These are phyloP conservation scores for Caenorhabditis plicata DNA, from an alignment of 2,888 invertebrate genomes.

Conservation along the genomic window DNA sequence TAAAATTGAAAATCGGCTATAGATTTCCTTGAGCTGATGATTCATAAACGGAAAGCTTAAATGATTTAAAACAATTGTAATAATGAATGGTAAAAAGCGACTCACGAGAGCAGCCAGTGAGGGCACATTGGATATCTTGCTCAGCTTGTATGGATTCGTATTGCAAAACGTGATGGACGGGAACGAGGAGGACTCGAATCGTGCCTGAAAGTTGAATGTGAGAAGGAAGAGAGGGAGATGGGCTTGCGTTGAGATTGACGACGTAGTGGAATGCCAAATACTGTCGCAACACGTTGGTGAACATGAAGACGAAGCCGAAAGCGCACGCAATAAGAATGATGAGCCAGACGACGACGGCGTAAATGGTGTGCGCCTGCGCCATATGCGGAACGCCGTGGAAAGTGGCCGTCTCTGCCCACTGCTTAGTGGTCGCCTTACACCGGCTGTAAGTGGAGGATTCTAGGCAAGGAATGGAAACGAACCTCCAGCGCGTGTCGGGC, in stretches of 20 bases:
- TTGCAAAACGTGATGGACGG: slow-evolving; percentile 56
- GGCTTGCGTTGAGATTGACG: slow-evolving; percentile 41
- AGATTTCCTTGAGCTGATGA: too few species aligned
- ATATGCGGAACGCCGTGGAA: slow-evolving; percentile 52
- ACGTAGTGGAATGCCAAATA: slow-evolving; percentile 46
- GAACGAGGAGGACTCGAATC: slow-evolving; percentile 40
- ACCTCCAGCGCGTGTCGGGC: slow-evolving; percentile 41
- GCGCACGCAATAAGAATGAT: slow-evolving; percentile 44
- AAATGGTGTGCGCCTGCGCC: slow-evolving; percentile 39
- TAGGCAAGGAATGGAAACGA: slow-evolving; percentile 1
- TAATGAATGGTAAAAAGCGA: too few species aligned
- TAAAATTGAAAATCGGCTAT: too few species aligned
- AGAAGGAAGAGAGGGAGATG: neutral
- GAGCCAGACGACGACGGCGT: slow-evolving; percentile 43
- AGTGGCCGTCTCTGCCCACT: slow-evolving; percentile 51
- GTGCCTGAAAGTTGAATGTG: slow-evolving; percentile 22
- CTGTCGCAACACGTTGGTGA: slow-evolving; percentile 38
- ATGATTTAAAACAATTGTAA: too few species aligned
- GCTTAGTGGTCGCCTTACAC: slow-evolving; percentile 38
- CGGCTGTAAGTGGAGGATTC: slow-evolving; percentile 29
- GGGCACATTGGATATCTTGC: slow-evolving; percentile 37
- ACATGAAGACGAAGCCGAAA: slow-evolving; percentile 47
- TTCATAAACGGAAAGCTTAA: too few species aligned
- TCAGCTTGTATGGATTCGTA: slow-evolving; percentile 53
- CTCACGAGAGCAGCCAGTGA: slow-evolving; percentile 44